Percentiles rank a stretch among this genome's conserved stretches.
Evolutionary conservation across 2,113 vertebrate species (phyloP).

Genomic region (Pygoscelis antarcticus): DNA sequence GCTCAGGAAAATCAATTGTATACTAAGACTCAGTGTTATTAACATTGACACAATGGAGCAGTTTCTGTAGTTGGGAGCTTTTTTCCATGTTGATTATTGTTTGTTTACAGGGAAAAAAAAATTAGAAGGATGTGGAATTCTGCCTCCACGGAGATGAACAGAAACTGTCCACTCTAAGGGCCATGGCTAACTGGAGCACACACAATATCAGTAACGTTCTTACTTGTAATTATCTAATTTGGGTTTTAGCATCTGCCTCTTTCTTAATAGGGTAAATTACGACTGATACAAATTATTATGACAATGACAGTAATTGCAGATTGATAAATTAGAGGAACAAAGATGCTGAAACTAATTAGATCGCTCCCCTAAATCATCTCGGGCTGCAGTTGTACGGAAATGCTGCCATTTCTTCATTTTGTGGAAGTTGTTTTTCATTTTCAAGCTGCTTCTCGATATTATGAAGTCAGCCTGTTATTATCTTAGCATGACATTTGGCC

Average conservation of each 20-base stretch:
- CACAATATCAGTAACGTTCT: not conserved
- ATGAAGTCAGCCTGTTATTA: constrained; percentile 39
- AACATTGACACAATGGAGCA: not conserved
- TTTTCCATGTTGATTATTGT: not conserved
- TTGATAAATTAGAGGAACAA: constrained; percentile 44
- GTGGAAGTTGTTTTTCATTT: constrained; percentile 24
- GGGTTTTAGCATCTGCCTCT: constrained; percentile 19
- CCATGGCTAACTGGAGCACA: not conserved
- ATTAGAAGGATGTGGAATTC: not conserved
- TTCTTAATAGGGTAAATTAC: constrained; percentile 23
- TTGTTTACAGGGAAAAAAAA: not conserved
- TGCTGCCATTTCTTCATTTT: not conserved
- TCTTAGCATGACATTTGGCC: constrained; percentile 59
- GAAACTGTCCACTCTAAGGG: not conserved
- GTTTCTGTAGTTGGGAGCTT: not conserved
- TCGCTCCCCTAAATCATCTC: not conserved
- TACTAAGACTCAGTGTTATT: not conserved
- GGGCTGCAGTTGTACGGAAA: not conserved
- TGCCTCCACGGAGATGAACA: not conserved
- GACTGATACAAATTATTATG: constrained; percentile 5
- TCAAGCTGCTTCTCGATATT: constrained; percentile 15
- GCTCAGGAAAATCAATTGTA: not conserved
- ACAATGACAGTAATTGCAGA: constrained; percentile 35
- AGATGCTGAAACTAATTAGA: constrained; percentile 2
- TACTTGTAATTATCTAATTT: constrained; percentile 1